Conservation (phyloP, 2,113 vertebrate species). For the Procapra przewalskii region DNA sequence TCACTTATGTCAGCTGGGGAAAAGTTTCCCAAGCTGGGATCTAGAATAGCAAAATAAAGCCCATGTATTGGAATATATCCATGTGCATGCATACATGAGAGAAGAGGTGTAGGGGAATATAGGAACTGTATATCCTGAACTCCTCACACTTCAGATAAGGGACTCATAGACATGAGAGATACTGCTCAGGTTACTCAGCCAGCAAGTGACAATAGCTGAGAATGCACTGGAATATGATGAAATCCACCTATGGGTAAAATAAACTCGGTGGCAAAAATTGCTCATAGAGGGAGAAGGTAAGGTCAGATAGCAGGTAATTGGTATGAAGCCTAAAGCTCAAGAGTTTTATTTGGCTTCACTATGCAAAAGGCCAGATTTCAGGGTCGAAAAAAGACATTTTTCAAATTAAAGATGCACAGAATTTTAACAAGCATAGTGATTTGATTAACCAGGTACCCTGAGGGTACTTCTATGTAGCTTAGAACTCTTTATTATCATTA, state of each 20-base stretch:
- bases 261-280: neutral
- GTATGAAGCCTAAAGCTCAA: neutral
- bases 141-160: neutral
- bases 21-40: neutral
- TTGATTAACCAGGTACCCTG: neutral
- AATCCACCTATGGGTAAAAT: neutral
- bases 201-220: neutral
- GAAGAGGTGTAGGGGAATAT: accelerated
- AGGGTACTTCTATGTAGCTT: neutral
- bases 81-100: accelerated
- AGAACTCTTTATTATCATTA: neutral
- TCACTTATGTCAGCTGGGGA: neutral
- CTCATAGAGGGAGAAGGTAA: neutral
- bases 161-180: neutral
- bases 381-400: neutral
- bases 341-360: neutral
- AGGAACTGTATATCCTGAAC: neutral
- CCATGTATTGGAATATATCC: accelerated
- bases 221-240: neutral
- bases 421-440: neutral
- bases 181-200: neutral
- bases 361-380: neutral
- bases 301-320: neutral
- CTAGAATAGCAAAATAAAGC: neutral
- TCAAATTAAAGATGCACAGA: neutral